Base-by-base conservation (phyloP, 2,797 vertebrate genomes). In the Spatula versicolor region DNA sequence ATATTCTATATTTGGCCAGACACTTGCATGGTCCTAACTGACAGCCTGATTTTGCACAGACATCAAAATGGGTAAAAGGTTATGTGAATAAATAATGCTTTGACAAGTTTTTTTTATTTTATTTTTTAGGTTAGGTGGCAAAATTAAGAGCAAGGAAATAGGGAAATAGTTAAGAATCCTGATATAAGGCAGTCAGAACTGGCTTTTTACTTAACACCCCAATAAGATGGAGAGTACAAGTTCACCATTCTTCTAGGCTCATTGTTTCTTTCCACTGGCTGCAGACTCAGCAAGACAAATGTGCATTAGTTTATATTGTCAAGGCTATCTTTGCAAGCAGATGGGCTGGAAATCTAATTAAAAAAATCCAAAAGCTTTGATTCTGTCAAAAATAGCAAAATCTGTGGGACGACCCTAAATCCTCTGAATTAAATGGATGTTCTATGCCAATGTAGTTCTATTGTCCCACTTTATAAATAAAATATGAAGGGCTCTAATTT, bases 311-410 rank as follows among this genome's bases (percentile, higher is more conserved):
- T 93, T 95, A 85, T 91, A 90, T 93, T 93, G 90, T 94, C 62
- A 91, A 60, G 86, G 86, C 93, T 96, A 95, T 96, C 94, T 97
- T 91, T 90, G 75, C 90, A 96, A 96, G 95, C 94, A 97, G 95
- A 97, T 96, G 91, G 94, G 71, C 86, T 96, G 75, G 86, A 95
- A 96, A 96, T 96, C 93, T 96, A 96, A 96, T 97, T 96, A 56
- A 86, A 96, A 95, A 96, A 52, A 0, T 26, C 80, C 39, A 37
- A 94, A 95, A 95, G 92, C 95, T 96, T 97, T 96, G 96, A 96
- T 96, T 93, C 77, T 92, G 85, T 75, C 11, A 82, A 94, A 94
- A 82, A 52, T 5, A 93, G 55, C 79, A 94, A 95, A 96, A 85
- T 96, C 85, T 59, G 58, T 93, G 75, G 94, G 88, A 93, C 43